Conservation (phyloP, 2,888 invertebrate species). For the Gymnocheta viridis region DNA sequence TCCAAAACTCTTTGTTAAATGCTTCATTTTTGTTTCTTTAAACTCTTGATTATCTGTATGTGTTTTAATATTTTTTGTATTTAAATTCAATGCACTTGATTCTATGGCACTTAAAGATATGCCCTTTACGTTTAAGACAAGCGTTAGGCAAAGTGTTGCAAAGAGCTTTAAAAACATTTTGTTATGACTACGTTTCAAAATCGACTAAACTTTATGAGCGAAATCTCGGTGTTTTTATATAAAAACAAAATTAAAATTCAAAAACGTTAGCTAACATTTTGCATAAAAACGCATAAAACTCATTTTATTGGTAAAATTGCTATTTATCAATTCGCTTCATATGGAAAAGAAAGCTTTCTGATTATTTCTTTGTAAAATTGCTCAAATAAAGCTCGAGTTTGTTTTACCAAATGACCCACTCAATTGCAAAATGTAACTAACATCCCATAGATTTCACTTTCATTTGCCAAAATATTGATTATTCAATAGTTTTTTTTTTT, state of each 20-base stretch:
- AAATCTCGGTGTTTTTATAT: slow-evolving; percentile 40
- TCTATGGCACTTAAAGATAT: background rate
- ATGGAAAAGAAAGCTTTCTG: slow-evolving; percentile 11
- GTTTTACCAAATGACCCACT: slow-evolving; percentile 29
- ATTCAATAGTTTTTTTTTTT: slow-evolving; percentile 18
- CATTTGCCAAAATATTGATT: slow-evolving; percentile 1
- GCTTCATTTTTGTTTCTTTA: background rate
- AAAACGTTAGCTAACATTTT: slow-evolving; percentile 39
- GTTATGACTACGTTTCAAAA: slow-evolving; percentile 24
- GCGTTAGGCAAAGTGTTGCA: background rate
- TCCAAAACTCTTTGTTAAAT: background rate
- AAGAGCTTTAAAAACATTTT: slow-evolving; percentile 43
- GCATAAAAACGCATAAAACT: background rate
- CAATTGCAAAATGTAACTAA: slow-evolving; percentile 32
- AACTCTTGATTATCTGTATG: background rate
- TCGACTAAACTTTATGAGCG: slow-evolving; percentile 54
- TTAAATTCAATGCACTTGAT: background rate
- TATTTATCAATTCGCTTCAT: slow-evolving; percentile 36
- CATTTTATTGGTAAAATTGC: background rate
- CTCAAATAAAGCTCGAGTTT: background rate
- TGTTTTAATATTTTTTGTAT: background rate
- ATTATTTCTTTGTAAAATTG: background rate
- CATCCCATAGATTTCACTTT: slow-evolving; percentile 58
- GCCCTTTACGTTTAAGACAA: background rate
- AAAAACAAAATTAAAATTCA: slow-evolving; percentile 6